Evolutionary conservation across 2,888 invertebrate species (phyloP), one percentile per base, ranked within the genome.

Genomic region (Raillietiella orientalis): DNA sequence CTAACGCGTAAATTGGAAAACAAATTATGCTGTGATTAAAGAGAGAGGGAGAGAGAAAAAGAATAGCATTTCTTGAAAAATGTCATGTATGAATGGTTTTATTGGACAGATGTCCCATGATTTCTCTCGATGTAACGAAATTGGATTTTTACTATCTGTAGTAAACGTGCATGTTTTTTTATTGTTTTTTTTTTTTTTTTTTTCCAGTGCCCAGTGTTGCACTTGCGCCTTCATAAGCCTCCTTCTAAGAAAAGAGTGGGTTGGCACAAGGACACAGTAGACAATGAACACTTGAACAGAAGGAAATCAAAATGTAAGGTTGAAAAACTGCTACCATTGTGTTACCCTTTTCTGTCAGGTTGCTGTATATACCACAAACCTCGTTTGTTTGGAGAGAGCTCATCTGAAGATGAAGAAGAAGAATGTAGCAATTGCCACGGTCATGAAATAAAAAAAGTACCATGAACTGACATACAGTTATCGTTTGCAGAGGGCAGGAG

Each of bases 251-350:
- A 72, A 46, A 48, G 49, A 39, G 84, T 87, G 1, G 64, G 65
- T 32, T 90, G 82, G 77, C 64, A 66, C 6, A 62, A 64, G 30
- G 77, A 66, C 36, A 82, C 84, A 2, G 69, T 90, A 9, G 87
- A 90, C 47, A 87, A 90, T 49, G 87, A 90, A 45, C 53, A 77
- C 41, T 61, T 87, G 66, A 71, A 75, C 42, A 77, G 71, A 46
- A 84, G 82, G 49, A 87, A 87, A 47, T 87, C 87, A 14, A 90
- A 87, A 59, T 87, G 87, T 79, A 51, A 59, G 62, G 47, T n/a
- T 13, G 11, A 8, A 16, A 4, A 21, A 19, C 2, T 8, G n/a
- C 22, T 28, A 11, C 14, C 20, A 16, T 17, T 22, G 23, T 20
- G n/a, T 13, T 16, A 2, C 20, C 21, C 23, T 34, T 28, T 30